Percentiles rank a stretch among this genome's conserved stretches.
phyloP scores from a whole-genome alignment of 2,888 invertebrate genomes.

The Linnaemya vulpina region DNA sequence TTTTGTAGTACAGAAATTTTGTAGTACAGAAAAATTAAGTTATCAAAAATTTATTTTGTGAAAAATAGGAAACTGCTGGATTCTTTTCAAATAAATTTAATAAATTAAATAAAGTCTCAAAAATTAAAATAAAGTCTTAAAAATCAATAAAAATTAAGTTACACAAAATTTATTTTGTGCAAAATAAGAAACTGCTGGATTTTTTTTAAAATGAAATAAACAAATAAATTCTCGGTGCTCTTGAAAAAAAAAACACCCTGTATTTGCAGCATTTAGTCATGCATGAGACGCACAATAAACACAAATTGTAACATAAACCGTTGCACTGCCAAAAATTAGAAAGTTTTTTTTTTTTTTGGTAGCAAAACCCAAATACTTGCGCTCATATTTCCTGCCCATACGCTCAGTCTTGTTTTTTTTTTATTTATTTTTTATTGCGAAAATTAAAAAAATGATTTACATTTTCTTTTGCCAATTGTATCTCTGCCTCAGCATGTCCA shows the following conservation, averaged over 20 bases:
- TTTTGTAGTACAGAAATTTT: slow-evolving; percentile 19
- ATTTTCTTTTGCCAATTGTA: slow-evolving; percentile 46
- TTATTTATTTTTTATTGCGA: slow-evolving; percentile 7
- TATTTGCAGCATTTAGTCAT: background rate
- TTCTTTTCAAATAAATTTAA: too few relatives aligned
- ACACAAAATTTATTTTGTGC: too few relatives aligned
- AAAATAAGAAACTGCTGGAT: too few relatives aligned
- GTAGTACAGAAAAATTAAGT: too few relatives aligned
- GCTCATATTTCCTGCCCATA: slow-evolving; percentile 34
- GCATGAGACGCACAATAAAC: slow-evolving; percentile 7
- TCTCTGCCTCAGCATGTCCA: background rate
- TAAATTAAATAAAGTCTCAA: too few relatives aligned
- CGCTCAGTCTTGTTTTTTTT: slow-evolving; percentile 17
- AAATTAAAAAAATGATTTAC: slow-evolving; percentile 19
- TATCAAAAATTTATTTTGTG: too few relatives aligned
- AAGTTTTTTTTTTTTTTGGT: slow-evolving; percentile 15
- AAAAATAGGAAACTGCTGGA: too few relatives aligned
- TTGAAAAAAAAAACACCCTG: slow-evolving; percentile 3
- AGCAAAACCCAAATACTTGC: slow-evolving; percentile 43
- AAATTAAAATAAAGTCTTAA: too few relatives aligned
- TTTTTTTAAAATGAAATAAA: too few relatives aligned
- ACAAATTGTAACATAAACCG: slow-evolving; percentile 31
- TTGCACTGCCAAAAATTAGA: slow-evolving; percentile 45
- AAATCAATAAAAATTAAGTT: too few relatives aligned
- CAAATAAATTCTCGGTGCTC: too few relatives aligned